A percentile compares a stretch with the other conserved stretches of the same genome.
Conservation (phyloP, 2,113 vertebrate species). For the Sebastes schlegelii region DNA sequence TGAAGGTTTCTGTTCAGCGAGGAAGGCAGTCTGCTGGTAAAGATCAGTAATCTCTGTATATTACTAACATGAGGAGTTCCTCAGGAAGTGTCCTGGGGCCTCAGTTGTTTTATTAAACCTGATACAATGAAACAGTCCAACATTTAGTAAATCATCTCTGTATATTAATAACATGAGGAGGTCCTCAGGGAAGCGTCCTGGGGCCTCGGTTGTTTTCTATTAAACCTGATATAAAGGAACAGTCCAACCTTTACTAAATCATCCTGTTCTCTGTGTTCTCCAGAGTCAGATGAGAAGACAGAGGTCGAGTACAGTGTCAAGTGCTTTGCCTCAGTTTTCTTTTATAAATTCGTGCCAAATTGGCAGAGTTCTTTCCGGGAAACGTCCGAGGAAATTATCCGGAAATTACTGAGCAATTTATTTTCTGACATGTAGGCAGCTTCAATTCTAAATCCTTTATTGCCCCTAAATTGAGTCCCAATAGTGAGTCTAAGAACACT, state of each 20-base stretch:
- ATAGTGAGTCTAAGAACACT: background rate
- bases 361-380: too few species aligned
- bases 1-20: background rate
- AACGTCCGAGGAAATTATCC: background rate
- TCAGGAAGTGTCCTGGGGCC: too few species aligned
- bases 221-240: too few species aligned
- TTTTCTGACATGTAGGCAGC: background rate
- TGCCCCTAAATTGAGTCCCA: background rate
- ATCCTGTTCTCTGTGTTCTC: background rate
- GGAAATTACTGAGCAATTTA: background rate
- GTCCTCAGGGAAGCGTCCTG: too few species aligned
- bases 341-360: background rate
- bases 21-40: slow-evolving; percentile 8
- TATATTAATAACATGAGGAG: too few species aligned
- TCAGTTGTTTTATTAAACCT: too few species aligned
- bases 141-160: too few species aligned
- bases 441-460: background rate
- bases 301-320: too few species aligned
- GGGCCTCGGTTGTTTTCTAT: too few species aligned
- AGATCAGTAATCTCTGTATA: background rate
- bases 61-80: too few species aligned
- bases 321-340: background rate
- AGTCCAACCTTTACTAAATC: too few species aligned
- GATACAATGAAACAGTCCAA: too few species aligned
- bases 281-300: background rate